phyloP scores from a whole-genome alignment of 2,797 vertebrate genomes.

The Hirundo rustica region DNA sequence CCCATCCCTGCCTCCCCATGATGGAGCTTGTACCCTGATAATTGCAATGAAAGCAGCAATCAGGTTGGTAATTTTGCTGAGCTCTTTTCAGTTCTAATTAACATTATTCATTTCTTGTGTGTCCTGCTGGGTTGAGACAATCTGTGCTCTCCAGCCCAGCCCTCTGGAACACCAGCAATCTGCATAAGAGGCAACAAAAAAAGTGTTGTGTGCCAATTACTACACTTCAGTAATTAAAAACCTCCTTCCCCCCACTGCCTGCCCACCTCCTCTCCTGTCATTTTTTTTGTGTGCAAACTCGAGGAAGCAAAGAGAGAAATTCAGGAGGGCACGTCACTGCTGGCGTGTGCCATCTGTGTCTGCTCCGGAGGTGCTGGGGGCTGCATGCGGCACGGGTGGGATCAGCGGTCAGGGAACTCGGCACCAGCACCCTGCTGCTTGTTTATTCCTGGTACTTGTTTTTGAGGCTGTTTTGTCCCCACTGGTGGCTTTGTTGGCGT shows the following conservation, averaged over 20 bases:
- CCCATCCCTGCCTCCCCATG: not conserved
- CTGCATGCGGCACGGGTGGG: rapidly evolving
- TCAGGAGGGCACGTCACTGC: not conserved
- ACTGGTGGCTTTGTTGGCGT: not conserved
- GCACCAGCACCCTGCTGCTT: not conserved
- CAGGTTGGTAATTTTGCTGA: slow-evolving; percentile 57
- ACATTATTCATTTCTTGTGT: slow-evolving; percentile 66
- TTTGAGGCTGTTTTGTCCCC: not conserved
- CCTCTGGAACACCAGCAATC: slow-evolving; percentile 48
- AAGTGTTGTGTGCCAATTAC: slow-evolving; percentile 23
- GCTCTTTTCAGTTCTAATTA: slow-evolving; percentile 69
- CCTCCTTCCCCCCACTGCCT: not conserved
- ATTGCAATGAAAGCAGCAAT: slow-evolving; percentile 46
- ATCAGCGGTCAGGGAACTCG: not conserved
- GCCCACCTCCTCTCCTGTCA: slow-evolving; percentile 2
- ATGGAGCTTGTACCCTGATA: slow-evolving; percentile 15
- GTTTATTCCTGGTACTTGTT: not conserved
- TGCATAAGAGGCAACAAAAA: slow-evolving; percentile 46
- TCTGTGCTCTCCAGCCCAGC: slow-evolving; percentile 53
- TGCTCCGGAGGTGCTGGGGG: not conserved
- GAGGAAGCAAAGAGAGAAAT: not conserved
- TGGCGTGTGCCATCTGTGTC: not conserved
- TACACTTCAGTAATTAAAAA: slow-evolving; percentile 47
- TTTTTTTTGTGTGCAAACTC: not conserved
- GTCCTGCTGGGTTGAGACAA: slow-evolving; percentile 69